phyloP scores from a whole-genome alignment of 2,888 invertebrate species.

The Nomada flava region DNA sequence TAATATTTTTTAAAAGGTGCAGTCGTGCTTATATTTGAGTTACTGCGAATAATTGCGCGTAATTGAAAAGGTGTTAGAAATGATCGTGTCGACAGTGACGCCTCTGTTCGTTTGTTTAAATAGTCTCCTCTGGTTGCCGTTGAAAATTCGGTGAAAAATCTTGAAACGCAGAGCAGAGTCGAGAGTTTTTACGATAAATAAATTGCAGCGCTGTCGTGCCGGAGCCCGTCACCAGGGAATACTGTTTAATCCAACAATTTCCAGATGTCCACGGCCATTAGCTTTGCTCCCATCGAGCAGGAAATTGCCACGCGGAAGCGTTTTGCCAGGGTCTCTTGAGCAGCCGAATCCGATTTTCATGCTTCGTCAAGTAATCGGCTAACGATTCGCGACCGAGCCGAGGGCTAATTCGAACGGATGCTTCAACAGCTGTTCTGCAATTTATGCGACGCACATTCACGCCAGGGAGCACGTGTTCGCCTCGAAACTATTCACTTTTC shows the following conservation, averaged over 20 bases:
- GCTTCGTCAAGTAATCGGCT: conserved; percentile 64
- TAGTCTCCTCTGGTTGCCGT: too few relatives aligned
- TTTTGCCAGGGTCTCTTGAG: conserved; percentile 64
- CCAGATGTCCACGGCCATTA: conserved; percentile 54
- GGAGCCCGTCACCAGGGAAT: conserved; percentile 7
- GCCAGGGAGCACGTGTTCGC: background rate
- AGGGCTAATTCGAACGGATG: conserved; percentile 64
- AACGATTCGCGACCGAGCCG: conserved; percentile 68
- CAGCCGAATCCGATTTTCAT: conserved; percentile 70
- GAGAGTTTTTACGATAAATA: background rate
- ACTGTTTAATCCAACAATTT: conserved; percentile 49
- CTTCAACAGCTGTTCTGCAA: conserved; percentile 48
- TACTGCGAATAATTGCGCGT: too few relatives aligned
- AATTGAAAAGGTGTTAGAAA: too few relatives aligned
- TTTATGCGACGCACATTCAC: conserved; percentile 56
- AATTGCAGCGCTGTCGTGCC: background rate
- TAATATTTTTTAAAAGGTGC: too few relatives aligned
- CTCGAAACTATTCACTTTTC: background rate
- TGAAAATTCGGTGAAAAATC: too few relatives aligned
- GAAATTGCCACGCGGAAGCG: conserved; percentile 67
- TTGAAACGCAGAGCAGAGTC: too few relatives aligned
- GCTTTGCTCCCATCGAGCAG: conserved; percentile 54
- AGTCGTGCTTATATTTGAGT: too few relatives aligned
- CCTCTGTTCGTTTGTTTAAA: too few relatives aligned
- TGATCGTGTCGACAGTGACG: too few relatives aligned